phyloP scores from a whole-genome alignment of 2,888 invertebrate genomes.

The Liposcelis brunnea region DNA sequence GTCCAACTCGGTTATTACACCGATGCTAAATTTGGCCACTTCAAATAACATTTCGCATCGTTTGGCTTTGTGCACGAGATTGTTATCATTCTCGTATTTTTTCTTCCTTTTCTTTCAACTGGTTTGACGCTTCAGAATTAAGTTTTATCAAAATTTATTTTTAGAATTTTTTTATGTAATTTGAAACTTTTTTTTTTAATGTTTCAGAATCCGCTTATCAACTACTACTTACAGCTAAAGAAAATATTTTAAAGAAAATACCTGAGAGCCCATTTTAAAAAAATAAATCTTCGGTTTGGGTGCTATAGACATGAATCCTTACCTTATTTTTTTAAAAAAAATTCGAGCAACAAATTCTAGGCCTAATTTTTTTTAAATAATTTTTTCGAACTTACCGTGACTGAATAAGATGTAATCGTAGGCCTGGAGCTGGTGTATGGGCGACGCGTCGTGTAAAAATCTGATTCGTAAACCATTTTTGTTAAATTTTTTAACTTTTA shows the following conservation, averaged over 20 bases:
- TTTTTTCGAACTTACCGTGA: constrained; percentile 51
- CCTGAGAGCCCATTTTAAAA: too few relatives aligned
- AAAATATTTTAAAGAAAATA: too few relatives aligned
- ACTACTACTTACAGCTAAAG: too few relatives aligned
- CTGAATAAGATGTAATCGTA: constrained; percentile 49
- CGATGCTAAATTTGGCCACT: background rate
- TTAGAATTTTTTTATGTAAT: too few relatives aligned
- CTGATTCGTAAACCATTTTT: constrained; percentile 83
- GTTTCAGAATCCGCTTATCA: too few relatives aligned
- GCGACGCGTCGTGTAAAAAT: constrained; percentile 79
- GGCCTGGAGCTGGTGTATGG: constrained; percentile 52
- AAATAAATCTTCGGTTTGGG: too few relatives aligned
- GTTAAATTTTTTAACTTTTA: too few relatives aligned
- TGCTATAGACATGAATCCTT: too few relatives aligned
- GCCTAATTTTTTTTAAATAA: too few relatives aligned
- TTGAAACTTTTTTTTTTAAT: too few relatives aligned
- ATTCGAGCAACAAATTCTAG: too few relatives aligned
- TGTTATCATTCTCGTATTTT: constrained; percentile 1
- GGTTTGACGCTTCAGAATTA: background rate
- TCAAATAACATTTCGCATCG: constrained; percentile 1
- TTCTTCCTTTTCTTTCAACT: background rate
- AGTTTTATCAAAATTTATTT: background rate
- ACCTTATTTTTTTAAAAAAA: background rate
- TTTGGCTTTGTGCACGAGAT: background rate
- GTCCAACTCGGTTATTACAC: background rate